phyloP scores from a whole-genome alignment of 2,888 invertebrate species.

The Esperia sulphurella region DNA sequence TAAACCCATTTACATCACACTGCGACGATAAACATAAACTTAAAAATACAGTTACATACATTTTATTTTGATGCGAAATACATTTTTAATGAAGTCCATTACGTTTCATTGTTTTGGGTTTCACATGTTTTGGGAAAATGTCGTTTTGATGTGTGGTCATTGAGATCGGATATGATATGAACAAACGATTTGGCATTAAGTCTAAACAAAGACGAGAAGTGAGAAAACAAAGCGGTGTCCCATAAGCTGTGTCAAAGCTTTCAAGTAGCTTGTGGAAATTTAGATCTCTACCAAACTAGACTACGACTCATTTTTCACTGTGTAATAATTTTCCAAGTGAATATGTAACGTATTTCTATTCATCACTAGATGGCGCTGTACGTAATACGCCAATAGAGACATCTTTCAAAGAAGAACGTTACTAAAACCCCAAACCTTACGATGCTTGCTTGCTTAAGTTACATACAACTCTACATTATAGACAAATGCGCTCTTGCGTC shows the following conservation, averaged over 20 bases:
- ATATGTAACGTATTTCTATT: background rate
- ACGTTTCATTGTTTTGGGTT: conserved; percentile 22
- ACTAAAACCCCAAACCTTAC: too few species aligned
- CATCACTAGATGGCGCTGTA: background rate
- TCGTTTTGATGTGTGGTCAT: conserved; percentile 29
- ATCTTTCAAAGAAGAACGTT: background rate
- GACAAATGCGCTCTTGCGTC: too few species aligned
- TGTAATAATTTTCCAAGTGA: too few species aligned
- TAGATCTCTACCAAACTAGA: too few species aligned
- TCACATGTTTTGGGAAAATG: conserved; percentile 28
- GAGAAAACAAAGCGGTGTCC: too few species aligned
- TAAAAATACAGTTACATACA: background rate
- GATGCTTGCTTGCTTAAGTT: too few species aligned
- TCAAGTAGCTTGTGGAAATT: too few species aligned
- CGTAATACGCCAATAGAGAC: background rate
- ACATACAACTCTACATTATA: background rate
- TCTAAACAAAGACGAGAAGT: background rate
- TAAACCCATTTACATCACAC: background rate
- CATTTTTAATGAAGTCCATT: conserved; percentile 27
- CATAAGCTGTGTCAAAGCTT: too few species aligned
- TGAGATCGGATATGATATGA: conserved; percentile 12
- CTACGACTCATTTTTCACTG: too few species aligned
- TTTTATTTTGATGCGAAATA: background rate
- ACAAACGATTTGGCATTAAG: background rate
- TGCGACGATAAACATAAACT: background rate